These are phyloP conservation scores for Drosophila orosa DNA, from an alignment of 1,140 invertebrate genomes.

Conservation along the genomic window DNA sequence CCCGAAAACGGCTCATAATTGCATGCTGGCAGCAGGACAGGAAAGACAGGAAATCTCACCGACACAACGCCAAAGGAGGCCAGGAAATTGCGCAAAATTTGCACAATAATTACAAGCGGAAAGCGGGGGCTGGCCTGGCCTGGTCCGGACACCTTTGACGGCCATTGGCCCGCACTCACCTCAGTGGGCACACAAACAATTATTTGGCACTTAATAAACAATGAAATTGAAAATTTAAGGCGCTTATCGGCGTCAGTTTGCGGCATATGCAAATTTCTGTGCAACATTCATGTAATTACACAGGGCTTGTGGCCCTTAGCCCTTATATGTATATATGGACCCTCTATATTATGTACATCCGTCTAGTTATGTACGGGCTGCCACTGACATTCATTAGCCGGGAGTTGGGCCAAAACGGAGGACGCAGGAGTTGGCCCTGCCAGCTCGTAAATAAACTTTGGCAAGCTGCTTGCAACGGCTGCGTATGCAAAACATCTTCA, in stretches of 20 bases:
- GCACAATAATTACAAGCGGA: conserved; percentile 74
- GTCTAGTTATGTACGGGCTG: conserved; percentile 6
- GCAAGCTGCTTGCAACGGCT: conserved; percentile 29
- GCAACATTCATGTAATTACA: conserved; percentile 74
- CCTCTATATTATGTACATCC: conserved; percentile 3
- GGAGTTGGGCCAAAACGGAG: conserved; percentile 22
- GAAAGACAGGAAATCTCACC: conserved; percentile 56
- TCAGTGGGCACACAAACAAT: conserved; percentile 50
- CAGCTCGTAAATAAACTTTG: conserved; percentile 58
- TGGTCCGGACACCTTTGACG: conserved; percentile 66
- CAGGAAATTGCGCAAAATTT: conserved; percentile 69
- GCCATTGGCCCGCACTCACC: conserved; percentile 9
- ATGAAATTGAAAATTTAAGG: conserved; percentile 82
- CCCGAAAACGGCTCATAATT: conserved; percentile 47
- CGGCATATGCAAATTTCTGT: conserved; percentile 68
- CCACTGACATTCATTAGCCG: conserved; percentile 63
- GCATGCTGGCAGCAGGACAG: conserved; percentile 14
- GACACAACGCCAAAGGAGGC: not conserved
- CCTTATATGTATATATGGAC: conserved; percentile 48
- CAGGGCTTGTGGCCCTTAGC: conserved; percentile 29
- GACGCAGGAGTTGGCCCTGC: conserved; percentile 22
- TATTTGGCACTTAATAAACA: conserved; percentile 82
- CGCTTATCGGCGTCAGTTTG: conserved; percentile 66
- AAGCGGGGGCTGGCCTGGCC: conserved; percentile 57
- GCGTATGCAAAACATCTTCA: conserved; percentile 70